Evolutionary conservation across 2,113 vertebrate genomes (phyloP), one percentile per base, ranked within the genome.

Genomic region (Illadopsis cleaveri): DNA sequence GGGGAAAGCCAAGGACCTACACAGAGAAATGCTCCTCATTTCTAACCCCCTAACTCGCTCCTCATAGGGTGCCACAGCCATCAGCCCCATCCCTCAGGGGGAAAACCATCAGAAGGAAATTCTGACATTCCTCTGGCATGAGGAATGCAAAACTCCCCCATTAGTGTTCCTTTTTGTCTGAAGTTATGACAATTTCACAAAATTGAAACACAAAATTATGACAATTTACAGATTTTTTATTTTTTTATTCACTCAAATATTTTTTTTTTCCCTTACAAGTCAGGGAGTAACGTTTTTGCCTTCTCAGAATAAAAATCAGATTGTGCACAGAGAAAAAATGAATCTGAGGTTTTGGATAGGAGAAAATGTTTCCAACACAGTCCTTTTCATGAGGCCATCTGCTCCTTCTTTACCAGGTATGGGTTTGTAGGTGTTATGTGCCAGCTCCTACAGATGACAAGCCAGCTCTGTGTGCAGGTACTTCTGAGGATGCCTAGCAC

Each of bases 371-470:
- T 94, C 66, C 79, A 76, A 12, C n/a, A 58, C 28, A 37, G 47
- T 61, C 85, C 48, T 87, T 91, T 85, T 44, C 75, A 17, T 33
- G 77, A 90, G 45, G 30, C 94, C 92, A 96, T 94, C 94, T 96
- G 90, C 70, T 95, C 57, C 37, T 91, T 76, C 68, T 15, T 82
- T 76, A 38, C 73, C 90, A 92, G 92, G 70, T 91, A 57, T 47
- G 53, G 76, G 28, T 79, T 51, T 79, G 70, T 9, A 82, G 47
- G 15, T 40, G 12, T 1, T 3, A 4, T 6, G 35, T 68, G 90
- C 85, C 94, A 95, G 90, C 22, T 76, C 33, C 48, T 56, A 21
- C 15, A 42, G 54, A 48, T 33, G 71, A 95, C 84, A 90, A 94
- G 87, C 92, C 93, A 89, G 77, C 87, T 71, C 90, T 58, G 27